These are phyloP conservation scores for Kryptopterus vitreolus DNA, from an alignment of 2,797 vertebrate genomes.

Conservation along the genomic window DNA sequence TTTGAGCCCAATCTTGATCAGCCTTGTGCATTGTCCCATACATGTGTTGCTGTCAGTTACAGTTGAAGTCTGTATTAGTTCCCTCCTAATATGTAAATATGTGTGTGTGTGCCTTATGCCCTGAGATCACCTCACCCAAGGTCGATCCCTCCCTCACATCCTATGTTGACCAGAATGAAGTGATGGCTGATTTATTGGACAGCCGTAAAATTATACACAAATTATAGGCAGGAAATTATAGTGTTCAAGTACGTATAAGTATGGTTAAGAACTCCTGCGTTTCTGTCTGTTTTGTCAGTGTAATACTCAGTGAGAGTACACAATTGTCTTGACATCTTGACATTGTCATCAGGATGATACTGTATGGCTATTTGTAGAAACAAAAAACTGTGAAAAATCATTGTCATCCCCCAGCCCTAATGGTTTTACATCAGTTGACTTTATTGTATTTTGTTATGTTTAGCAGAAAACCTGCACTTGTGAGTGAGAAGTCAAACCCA, in stretches of 20 bases:
- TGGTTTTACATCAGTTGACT: neutral
- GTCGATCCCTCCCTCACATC: too few species aligned
- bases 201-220: too few species aligned
- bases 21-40: neutral
- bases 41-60: neutral
- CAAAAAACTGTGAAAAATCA: neutral
- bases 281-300: too few species aligned
- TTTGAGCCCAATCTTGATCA: too few species aligned
- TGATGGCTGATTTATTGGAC: too few species aligned
- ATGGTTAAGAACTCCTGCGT: neutral
- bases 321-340: neutral
- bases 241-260: neutral
- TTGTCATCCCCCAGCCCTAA: neutral
- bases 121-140: too few species aligned
- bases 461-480: slow-evolving; percentile 80
- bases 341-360: neutral
- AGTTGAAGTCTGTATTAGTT: too few species aligned
- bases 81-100: too few species aligned
- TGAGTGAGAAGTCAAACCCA: slow-evolving; percentile 90
- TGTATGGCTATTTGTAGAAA: neutral
- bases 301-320: neutral
- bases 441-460: slow-evolving; percentile 25
- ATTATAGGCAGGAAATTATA: too few species aligned
- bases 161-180: too few species aligned
- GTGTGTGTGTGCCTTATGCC: too few species aligned